phyloP scores from a whole-genome alignment of 1,140 invertebrate species.

The Stratiolaelaps scimitus region DNA sequence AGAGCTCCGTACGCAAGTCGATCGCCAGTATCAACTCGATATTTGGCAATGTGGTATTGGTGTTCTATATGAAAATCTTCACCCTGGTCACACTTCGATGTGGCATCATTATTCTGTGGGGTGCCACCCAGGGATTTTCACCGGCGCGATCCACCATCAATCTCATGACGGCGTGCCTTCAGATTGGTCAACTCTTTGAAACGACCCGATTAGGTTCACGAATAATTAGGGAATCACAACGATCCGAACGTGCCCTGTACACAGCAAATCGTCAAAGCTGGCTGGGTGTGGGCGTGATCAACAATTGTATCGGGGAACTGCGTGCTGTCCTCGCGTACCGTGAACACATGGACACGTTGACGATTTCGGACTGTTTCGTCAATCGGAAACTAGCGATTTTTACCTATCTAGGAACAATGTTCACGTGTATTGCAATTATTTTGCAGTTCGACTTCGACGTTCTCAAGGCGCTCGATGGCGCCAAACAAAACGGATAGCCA shows the following conservation, averaged over 20 bases:
- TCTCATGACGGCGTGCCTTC: background rate
- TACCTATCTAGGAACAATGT: background rate
- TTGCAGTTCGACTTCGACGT: conserved; percentile 9
- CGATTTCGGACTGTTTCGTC: conserved; percentile 2
- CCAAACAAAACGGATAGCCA: background rate
- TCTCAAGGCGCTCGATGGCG: background rate
- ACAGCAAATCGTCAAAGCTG: background rate
- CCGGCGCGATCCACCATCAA: background rate
- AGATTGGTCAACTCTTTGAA: background rate
- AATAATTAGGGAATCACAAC: background rate
- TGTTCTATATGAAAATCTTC: conserved; percentile 11
- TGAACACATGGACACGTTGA: conserved; percentile 3
- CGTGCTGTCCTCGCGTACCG: background rate
- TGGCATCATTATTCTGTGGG: background rate
- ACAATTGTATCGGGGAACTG: background rate
- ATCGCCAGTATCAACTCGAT: background rate
- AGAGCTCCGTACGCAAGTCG: background rate
- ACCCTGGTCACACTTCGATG: background rate
- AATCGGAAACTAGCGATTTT: background rate
- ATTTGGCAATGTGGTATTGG: background rate
- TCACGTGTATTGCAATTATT: conserved; percentile 5
- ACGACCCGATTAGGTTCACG: background rate
- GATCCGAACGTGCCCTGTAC: background rate
- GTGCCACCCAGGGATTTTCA: background rate
- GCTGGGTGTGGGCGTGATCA: background rate